Percentiles rank a stretch among this genome's conserved stretches.
These are phyloP conservation scores for Erpetoichthys calabaricus DNA, from an alignment of 2,797 vertebrate species.

Conservation along the genomic window DNA sequence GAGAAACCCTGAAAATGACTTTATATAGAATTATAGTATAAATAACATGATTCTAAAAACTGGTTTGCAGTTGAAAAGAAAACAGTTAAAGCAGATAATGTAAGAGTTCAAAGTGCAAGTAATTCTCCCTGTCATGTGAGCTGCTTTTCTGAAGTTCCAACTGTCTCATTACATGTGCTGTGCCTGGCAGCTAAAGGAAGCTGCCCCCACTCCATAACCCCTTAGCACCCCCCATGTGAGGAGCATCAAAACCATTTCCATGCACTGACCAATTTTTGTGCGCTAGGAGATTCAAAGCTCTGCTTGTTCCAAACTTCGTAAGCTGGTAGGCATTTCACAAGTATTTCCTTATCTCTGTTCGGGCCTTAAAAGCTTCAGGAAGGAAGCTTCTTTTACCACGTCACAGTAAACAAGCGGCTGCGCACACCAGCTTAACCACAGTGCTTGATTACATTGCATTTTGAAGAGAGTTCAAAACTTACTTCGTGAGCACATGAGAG, in stretches of 20 bases:
- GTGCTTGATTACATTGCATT: constrained; percentile 1
- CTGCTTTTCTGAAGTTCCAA: neutral
- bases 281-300: neutral
- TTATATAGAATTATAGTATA: too few species aligned
- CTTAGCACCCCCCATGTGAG: neutral
- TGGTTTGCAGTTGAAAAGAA: neutral
- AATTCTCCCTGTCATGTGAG: neutral
- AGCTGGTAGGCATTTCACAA: constrained; percentile 12
- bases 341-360: constrained; percentile 49
- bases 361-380: constrained; percentile 50
- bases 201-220: too few species aligned
- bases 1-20: too few species aligned
- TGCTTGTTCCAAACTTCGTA: neutral
- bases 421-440: constrained; percentile 12
- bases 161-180: neutral
- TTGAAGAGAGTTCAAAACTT: too few species aligned
- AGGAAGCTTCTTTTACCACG: constrained; percentile 60
- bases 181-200: neutral
- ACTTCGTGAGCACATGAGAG: too few species aligned
- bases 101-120: constrained; percentile 1
- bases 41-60: too few species aligned
- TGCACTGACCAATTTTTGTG: neutral
- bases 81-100: neutral
- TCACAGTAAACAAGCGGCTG: constrained; percentile 56
- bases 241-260: neutral